Evolutionary conservation across 2,888 invertebrate species (phyloP).

Genomic region (Leistus spinibarbis): DNA sequence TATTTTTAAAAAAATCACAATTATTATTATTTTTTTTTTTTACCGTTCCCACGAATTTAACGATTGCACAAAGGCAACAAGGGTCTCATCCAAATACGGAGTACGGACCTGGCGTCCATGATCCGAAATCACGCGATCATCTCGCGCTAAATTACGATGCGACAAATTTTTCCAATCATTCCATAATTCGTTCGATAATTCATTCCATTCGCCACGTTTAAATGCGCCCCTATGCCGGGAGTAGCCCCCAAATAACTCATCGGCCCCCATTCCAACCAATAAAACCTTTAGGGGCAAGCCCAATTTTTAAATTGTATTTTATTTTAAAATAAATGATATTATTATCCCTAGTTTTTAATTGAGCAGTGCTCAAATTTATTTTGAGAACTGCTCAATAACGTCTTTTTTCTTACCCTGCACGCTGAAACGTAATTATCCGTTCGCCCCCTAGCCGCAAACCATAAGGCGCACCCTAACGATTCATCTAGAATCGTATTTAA

Average conservation of each 20-base stretch:
- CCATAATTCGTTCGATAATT: conserved; percentile 62
- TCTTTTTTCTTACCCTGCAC: conserved; percentile 63
- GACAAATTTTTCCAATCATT: conserved; percentile 87
- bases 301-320: too few species aligned
- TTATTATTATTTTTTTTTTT: conserved; percentile 23
- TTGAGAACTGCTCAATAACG: background rate
- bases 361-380: too few species aligned
- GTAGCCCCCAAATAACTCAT: conserved; percentile 96
- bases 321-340: too few species aligned
- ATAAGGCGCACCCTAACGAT: conserved; percentile 92
- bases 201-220: conserved; percentile 62
- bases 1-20: background rate
- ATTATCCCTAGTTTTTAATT: too few species aligned
- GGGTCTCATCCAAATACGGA: conserved; percentile 77
- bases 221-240: conserved; percentile 81
- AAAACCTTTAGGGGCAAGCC: conserved; percentile 66
- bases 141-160: conserved; percentile 89
- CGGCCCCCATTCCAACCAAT: conserved; percentile 92
- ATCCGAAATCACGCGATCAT: conserved; percentile 91
- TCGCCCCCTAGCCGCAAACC: conserved; percentile 89
- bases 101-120: conserved; percentile 84
- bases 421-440: conserved; percentile 64
- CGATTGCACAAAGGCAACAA: conserved; percentile 67
- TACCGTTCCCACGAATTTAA: conserved; percentile 74
- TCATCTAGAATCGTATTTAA: conserved; percentile 90